Evolutionary conservation across 2,797 vertebrate species (phyloP).

Genomic region (Amblyopsis hoosieri): DNA sequence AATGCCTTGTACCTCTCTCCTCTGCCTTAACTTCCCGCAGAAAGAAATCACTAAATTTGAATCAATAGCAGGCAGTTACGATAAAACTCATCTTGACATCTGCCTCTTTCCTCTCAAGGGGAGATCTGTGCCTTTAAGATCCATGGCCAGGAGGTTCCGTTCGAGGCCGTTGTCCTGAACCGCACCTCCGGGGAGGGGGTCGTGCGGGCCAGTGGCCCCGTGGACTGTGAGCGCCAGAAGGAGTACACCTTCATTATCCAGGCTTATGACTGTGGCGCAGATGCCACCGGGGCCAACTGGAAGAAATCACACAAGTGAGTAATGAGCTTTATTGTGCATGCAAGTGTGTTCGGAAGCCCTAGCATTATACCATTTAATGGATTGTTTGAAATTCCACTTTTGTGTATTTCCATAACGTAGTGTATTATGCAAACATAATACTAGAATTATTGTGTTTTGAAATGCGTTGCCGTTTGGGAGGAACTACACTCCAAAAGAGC

Average conservation of each 20-base stretch:
- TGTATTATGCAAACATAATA: background rate
- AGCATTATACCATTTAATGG: background rate
- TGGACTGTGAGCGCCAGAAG: constrained; percentile 96
- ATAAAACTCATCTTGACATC: too few relatives aligned
- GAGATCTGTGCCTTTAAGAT: constrained; percentile 98
- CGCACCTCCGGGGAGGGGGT: constrained; percentile 93
- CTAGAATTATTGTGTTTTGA: too few relatives aligned
- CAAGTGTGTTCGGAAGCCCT: background rate
- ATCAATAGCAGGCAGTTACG: too few relatives aligned
- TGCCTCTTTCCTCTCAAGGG: constrained; percentile 71
- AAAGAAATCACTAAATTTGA: too few relatives aligned
- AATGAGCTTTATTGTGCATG: background rate
- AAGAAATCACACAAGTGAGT: constrained; percentile 99
- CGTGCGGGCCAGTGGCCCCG: constrained; percentile 83
- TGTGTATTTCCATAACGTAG: constrained; percentile 1
- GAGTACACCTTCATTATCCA: constrained; percentile 98
- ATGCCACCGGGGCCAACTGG: constrained; percentile 84
- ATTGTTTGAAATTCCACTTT: too few relatives aligned
- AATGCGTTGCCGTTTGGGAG: too few relatives aligned
- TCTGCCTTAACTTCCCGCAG: too few relatives aligned
- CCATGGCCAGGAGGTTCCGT: constrained; percentile 89
- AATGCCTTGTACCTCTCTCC: too few relatives aligned
- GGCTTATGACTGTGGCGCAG: constrained; percentile 92
- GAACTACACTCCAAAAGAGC: too few relatives aligned
- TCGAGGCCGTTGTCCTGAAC: constrained; percentile 93